Evolutionary conservation across 2,888 invertebrate genomes (phyloP), one percentile per base, ranked within the genome.

Genomic region (Scotopteryx bipunctaria): DNA sequence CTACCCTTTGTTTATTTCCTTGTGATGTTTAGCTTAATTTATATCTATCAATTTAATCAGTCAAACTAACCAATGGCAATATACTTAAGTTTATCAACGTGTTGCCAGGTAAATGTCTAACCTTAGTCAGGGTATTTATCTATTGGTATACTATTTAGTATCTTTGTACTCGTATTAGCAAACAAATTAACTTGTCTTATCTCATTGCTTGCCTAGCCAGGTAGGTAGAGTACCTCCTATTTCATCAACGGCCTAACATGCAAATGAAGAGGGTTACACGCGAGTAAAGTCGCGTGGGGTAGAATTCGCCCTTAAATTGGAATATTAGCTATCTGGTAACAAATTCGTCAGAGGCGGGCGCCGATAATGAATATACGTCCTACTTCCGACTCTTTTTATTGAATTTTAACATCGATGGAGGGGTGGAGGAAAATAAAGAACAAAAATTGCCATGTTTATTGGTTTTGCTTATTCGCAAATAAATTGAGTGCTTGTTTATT

Each of bases 281-380:
- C 31, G 31, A 32, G 48, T 35, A 33, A 27, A 40, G 32, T 21
- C 9, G 32, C 36, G 47, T 48, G 32, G 52, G 52, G 53, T 45
- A 40, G 33, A 44, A 45, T 57, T 46, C 45, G 41, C 47, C 57
- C 57, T 50, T 67, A 73, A 71, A 81, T 82, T 77, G 76, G 76
- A 78, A 79, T 81, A 84, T 84, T 83, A 82, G 82, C 78, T 69
- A 72, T 73, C 71, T 77, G 71, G 78, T 81, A 78, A 79, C 77
- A 74, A 81, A 76, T 76, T 76, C 73, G 78, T 67, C 69, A 67
- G 68, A 69, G 76, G 70, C 68, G 72, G 71, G 71, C 66, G 63
- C 71, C 76, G 77, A 78, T 78, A 78, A 82, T 71, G 70, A 71
- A 72, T 71, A 66, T 67, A 71, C 66, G 63, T 67, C 63, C 63